Evolutionary conservation across 2,888 invertebrate genomes (phyloP).

Genomic region (Torymus tubicola): DNA sequence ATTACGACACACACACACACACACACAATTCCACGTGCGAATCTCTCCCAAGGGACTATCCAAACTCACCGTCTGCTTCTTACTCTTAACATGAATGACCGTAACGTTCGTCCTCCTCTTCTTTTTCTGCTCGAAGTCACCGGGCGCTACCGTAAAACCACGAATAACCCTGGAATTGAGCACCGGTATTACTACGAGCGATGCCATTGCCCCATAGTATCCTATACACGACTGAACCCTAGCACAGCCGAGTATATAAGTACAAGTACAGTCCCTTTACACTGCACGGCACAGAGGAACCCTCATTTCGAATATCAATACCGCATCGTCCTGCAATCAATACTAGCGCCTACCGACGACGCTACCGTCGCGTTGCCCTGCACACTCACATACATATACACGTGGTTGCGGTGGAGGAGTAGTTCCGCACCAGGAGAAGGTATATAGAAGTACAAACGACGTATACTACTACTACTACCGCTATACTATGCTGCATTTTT

Average conservation of each 20-base stretch:
- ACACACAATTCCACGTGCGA: too few relatives aligned
- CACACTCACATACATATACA: too few relatives aligned
- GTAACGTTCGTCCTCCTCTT: constrained; percentile 7
- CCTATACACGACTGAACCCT: constrained; percentile 49
- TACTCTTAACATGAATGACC: constrained; percentile 54
- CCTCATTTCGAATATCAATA: constrained; percentile 53
- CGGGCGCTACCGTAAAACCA: constrained; percentile 47
- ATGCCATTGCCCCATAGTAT: constrained; percentile 47
- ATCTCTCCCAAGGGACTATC: too few relatives aligned
- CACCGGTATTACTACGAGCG: constrained; percentile 54
- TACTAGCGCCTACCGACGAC: not conserved
- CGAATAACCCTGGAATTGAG: constrained; percentile 44
- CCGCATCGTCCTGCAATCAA: constrained; percentile 42
- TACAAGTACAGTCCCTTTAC: too few relatives aligned
- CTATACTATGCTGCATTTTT: too few relatives aligned
- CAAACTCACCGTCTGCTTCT: constrained; percentile 51
- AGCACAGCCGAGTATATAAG: not conserved
- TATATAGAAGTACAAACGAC: too few relatives aligned
- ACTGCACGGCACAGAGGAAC: constrained; percentile 2
- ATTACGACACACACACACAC: too few relatives aligned
- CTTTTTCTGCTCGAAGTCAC: not conserved
- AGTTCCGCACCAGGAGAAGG: too few relatives aligned
- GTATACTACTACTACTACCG: too few relatives aligned
- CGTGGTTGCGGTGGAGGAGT: too few relatives aligned
- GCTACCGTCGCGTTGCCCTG: too few relatives aligned